Percentiles rank a stretch among this genome's conserved stretches.
These are phyloP conservation scores for Spicauda simplicius DNA, from an alignment of 2,888 invertebrate species.

Conservation along the genomic window DNA sequence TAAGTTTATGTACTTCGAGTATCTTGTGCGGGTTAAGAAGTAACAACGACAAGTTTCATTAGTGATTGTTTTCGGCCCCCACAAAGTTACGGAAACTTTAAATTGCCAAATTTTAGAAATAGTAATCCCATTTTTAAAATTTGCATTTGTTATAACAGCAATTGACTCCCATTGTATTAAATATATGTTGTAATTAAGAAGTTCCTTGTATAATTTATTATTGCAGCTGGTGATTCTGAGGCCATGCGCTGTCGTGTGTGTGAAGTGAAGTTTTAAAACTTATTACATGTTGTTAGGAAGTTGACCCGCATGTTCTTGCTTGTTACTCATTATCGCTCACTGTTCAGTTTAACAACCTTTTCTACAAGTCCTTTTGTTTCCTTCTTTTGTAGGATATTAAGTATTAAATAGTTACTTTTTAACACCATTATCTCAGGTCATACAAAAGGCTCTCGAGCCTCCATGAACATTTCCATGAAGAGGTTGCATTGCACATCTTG, in stretches of 20 bases:
- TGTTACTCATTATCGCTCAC: not conserved
- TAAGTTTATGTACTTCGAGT: not conserved
- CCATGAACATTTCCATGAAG: too few relatives aligned
- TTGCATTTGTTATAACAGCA: conserved; percentile 20
- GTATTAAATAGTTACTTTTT: not conserved
- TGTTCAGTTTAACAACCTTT: not conserved
- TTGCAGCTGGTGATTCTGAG: not conserved
- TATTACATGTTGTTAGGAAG: not conserved
- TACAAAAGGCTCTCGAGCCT: too few relatives aligned
- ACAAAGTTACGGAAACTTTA: not conserved
- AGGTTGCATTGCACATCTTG: too few relatives aligned
- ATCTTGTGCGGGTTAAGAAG: not conserved
- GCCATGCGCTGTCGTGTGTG: not conserved
- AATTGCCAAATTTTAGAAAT: conserved; percentile 4
- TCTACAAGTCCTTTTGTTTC: not conserved
- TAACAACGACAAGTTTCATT: not conserved
- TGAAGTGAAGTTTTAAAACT: not conserved
- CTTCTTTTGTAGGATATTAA: not conserved
- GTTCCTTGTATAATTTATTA: conserved; percentile 23
- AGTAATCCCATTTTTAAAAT: not conserved
- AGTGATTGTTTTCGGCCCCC: not conserved
- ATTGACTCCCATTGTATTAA: conserved; percentile 5
- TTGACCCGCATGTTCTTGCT: not conserved
- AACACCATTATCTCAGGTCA: too few relatives aligned
- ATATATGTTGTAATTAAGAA: conserved; percentile 2